Evolutionary conservation across 2,888 invertebrate genomes (phyloP).

Genomic region (Eilema sororculum): DNA sequence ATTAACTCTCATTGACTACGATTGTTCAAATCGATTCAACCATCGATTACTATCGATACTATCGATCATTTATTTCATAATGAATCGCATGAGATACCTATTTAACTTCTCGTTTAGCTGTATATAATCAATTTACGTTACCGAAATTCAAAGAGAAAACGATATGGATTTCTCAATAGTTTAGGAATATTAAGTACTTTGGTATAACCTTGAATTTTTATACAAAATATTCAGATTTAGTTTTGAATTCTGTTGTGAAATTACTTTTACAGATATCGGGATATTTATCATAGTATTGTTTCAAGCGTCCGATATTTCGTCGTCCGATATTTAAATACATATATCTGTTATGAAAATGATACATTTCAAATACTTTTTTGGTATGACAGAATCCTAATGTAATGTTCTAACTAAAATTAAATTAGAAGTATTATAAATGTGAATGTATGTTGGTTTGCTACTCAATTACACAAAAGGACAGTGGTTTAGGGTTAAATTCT

Average conservation of each 20-base stretch:
- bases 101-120: constrained; percentile 12
- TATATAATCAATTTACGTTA: constrained; percentile 15
- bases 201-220: constrained; percentile 3
- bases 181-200: background rate
- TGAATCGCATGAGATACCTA: constrained; percentile 14
- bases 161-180: background rate
- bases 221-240: background rate
- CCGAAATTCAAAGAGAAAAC: constrained; percentile 8
- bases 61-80: constrained; percentile 19
- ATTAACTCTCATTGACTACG: constrained; percentile 15
- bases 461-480: background rate
- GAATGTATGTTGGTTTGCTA: background rate
- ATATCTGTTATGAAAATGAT: too few relatives aligned
- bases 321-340: too few relatives aligned
- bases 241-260: background rate
- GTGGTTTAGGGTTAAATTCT: too few relatives aligned
- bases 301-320: too few relatives aligned
- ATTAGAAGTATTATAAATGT: too few relatives aligned
- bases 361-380: background rate
- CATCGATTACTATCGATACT: constrained; percentile 29
- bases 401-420: background rate
- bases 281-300: too few relatives aligned
- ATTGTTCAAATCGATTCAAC: constrained; percentile 28
- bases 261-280: too few relatives aligned
- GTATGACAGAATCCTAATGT: too few relatives aligned